Base-by-base conservation (phyloP, 2,113 vertebrate species). In the Hypomesus transpacificus region DNA sequence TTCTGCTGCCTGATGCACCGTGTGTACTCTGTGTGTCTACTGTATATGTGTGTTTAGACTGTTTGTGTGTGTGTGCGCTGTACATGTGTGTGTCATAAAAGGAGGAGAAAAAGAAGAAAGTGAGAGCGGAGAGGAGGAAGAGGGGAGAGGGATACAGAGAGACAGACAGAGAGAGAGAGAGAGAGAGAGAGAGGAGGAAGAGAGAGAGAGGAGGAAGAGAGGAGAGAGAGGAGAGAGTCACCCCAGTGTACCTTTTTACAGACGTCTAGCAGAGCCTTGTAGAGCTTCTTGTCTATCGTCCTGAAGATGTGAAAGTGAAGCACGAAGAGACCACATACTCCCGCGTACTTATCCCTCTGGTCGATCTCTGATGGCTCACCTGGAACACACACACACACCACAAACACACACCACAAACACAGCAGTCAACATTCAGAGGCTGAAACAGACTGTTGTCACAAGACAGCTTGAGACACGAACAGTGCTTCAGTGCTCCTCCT, bases 241-340 rank as follows among this genome's bases (percentile, higher is more conserved):
- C 4, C 6, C 34, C 26, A 34, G 21, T 60, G 13, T 9, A 16
- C 97, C 94, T 98, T 99, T 91, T 98, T 98, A 92, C 95, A 98
- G 80, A 96, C 87, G 56, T 99, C 97, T 69, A 99, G 82, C 61
- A 99, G 89, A 0, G 95, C 89, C 85, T 97, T 98, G 87, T 94
- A 98, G 81, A 98, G 88, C 85, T 96, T 99, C 89, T 98, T 99
- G 91, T 99, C 97, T 11, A 98, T 75, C 4, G 93, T 92, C 66
- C 96, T 92, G 89, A 99, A 99, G 84, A 98, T 97, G 57, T 98
- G 95, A 88, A 99, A 99, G 86, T 99, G 94, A 77, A 99, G 87
- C 18, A 96, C 95, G 74, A 95, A 98, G 26, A 99, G 95, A 21
- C 94, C 90, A 82, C 97, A 99, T 69, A 98, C 87, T 0, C 92